Base-by-base conservation (phyloP, 2,113 vertebrate genomes). In the Salvelinus namaycush region DNA sequence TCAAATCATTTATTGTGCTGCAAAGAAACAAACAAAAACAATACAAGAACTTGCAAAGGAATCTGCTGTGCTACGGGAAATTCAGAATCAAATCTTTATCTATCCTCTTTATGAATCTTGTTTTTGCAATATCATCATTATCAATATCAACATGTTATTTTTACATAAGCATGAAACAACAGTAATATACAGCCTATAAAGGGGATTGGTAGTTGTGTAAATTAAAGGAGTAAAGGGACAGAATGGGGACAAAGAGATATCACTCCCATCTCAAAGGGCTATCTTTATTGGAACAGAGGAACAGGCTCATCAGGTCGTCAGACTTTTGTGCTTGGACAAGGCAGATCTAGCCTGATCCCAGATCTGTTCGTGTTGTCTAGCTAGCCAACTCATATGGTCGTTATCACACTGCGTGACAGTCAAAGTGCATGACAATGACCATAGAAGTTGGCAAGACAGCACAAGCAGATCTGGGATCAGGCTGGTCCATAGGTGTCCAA, bases 81-180 rank as follows among this genome's bases (percentile, higher is more conserved):
- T 93, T 94, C 93, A 91, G 66, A 94, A 94, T 94, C 94, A 94
- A 92, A 92, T 92, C 93, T 90, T 92, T 91, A 90, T 94, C 92
- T 93, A 92, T 92, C 95, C 90, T 90, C 91, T 91, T 83, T 82
- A 81, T 76, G 87, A 84, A 88, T 81, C 68, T 80, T 91, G 51
- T 90, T 91, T 95, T 93, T 18, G 94, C 93, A 95, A 95, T 91
- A 95, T 94, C 93, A 95, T 78, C 75, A 79, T 70, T 70, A 95
- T 94, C 94, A 96, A 77, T 73, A 82, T 76, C 84, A 82, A 78
- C 75, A 79, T 83, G 48, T 80, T 75, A 78, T 54, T 76, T 81
- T 75, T 76, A 86, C 81, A 89, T 74, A 74, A 86, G 86, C 81
- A 84, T 79, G 77, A 73, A 86, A 86, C 78, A 87, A 73, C 86